Base-by-base conservation (phyloP, 1,140 invertebrate species). In the Drosophila bifasciata region DNA sequence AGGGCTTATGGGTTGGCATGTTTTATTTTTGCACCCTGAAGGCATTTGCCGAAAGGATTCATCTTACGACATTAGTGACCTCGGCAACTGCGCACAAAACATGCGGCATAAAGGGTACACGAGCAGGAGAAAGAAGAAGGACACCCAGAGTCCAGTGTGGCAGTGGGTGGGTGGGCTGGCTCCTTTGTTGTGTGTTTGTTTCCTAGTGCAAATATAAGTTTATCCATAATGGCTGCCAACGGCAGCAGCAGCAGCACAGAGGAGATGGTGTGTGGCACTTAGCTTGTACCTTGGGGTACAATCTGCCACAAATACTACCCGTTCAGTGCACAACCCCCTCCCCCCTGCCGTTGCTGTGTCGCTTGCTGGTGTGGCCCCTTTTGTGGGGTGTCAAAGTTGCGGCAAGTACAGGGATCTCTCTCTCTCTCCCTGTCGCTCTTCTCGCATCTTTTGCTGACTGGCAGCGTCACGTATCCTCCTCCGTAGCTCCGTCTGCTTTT, bases 21-120 rank as follows among this genome's bases (percentile, higher is more conserved):
- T 90, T 90, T 90, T 84, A 90, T 90, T 80, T 90, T 90, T 88
- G 81, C 88, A 88, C 76, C 88, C 88, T 73, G 66, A 79, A 90
- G 84, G 86, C 86, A 88, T 90, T 89, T 81, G 86, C 85, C 83
- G 59, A 79, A 90, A 84, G 83, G 83, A 90, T 90, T 90, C 88
- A 89, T 90, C 88, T 89, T 90, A 90, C 88, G 83, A 90, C 83
- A 89, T 84, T 75, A 80, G 76, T 90, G 88, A 90, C 88, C 88
- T 90, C 88, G 76, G 74, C 88, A 88, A 86, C 81, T 88, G 84
- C 71, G 73, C 80, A 85, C 73, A 70, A 59, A 85, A 81, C 80
- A 86, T 77, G 81, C 80, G 80, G 41, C 52, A 32, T n/a, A 43
- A 32, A 61, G 52, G 23, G n/a, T n/a, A n/a, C n/a, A n/a, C n/a